Evolutionary conservation across 2,797 vertebrate genomes (phyloP).

Genomic region (Echiichthys vipera): DNA sequence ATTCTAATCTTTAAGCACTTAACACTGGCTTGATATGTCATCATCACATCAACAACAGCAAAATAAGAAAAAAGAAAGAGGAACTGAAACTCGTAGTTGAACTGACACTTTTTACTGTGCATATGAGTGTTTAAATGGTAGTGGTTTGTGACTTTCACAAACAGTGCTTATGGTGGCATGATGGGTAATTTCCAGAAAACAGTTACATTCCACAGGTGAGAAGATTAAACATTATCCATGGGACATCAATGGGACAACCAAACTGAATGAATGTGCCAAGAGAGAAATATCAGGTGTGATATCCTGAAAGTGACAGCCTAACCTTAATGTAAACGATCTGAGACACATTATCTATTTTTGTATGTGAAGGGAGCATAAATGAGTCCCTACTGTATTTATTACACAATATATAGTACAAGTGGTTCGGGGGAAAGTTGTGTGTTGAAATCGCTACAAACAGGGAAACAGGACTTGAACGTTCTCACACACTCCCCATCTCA

Average conservation of each 20-base stretch:
- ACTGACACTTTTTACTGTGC: background rate
- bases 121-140: background rate
- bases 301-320: background rate
- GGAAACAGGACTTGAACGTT: constrained; percentile 6
- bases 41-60: background rate
- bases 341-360: too few species aligned
- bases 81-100: background rate
- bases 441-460: background rate
- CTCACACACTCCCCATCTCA: background rate
- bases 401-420: too few species aligned
- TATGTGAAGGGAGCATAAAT: too few species aligned
- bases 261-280: background rate
- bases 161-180: background rate
- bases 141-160: background rate
- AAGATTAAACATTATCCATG: background rate
- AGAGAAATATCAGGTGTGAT: background rate
- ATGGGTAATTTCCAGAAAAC: background rate
- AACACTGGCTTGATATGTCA: background rate
- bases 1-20: background rate
- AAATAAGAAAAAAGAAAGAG: background rate
- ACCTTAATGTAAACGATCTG: background rate
- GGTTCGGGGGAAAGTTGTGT: background rate
- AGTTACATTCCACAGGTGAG: background rate
- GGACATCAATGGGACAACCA: background rate
- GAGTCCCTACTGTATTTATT: too few species aligned